Evolutionary conservation across 2,113 vertebrate genomes (phyloP), one percentile per base, ranked within the genome.

Genomic region (Edolisoma coerulescens): DNA sequence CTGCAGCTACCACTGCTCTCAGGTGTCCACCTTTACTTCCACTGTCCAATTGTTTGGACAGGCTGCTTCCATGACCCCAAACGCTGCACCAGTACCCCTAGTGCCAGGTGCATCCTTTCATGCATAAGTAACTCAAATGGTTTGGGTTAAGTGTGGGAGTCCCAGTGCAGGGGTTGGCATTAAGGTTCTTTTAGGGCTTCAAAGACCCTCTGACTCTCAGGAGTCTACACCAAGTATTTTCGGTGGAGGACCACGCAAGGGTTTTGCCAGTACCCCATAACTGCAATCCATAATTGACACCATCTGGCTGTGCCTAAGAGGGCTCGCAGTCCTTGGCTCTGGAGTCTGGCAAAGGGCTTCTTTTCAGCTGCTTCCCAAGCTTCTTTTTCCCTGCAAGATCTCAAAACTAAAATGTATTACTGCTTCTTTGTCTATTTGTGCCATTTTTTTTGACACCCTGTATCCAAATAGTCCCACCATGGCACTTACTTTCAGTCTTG

Each of bases 401-500:
- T n/a, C 44, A 68, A 59, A 67, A 50, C 18, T 13, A 33, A 53
- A 37, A 45, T 37, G 27, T 16, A 37, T 53, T 45, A 20, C 23
- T 61, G 28, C 23, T 61, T 61, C 33, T 61, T 24, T 45, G 23
- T 28, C 16, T 70, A 16, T 20, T 61, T 61, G 23, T 69, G 23
- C n/a, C 4, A 20, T 61, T 78, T 70, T 53, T 39, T 69, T 53
- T 87, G 23, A n/a, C 24, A 61, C 5, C 3, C 47, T 39, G 11
- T 69, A 45, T 45, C 19, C 30, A 87, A 23, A 53, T 5, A 53
- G 7, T n/a, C 24, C 23, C n/a, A 45, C 24, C 0, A 0, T 39
- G 39, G 28, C 39, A 61, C 23, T 27, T 21, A 19, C 24, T 44
- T 53, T 73, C 21, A 53, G 26, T 53, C 33, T 63, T 37, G 33